Percentiles rank a stretch among this genome's conserved stretches.
Evolutionary conservation across 2,113 vertebrate species (phyloP).

Genomic region (Atractosteus spatula): DNA sequence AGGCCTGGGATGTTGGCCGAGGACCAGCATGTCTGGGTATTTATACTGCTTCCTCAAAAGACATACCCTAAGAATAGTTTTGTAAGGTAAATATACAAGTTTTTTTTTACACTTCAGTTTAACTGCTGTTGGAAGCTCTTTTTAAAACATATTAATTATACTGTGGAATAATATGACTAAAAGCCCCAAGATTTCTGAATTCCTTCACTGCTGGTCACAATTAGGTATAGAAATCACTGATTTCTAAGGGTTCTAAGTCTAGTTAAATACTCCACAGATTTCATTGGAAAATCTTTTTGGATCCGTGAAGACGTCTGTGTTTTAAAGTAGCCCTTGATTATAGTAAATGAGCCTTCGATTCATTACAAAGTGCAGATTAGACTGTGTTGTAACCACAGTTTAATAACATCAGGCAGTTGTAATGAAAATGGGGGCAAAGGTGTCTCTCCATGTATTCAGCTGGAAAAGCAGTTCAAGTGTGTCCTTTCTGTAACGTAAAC

Average conservation of each 20-base stretch:
- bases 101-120: not conserved
- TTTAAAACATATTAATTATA: too few species aligned
- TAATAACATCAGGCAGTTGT: not conserved
- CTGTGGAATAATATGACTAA: too few species aligned
- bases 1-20: not conserved
- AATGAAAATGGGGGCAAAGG: not conserved
- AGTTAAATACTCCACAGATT: too few species aligned
- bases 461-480: not conserved
- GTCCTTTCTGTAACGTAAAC: constrained; percentile 15
- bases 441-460: constrained; percentile 7
- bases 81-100: not conserved
- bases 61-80: not conserved
- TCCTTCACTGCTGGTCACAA: too few species aligned
- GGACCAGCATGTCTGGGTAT: not conserved
- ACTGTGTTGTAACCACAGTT: not conserved
- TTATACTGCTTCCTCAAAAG: not conserved
- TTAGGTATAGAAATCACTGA: too few species aligned
- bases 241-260: too few species aligned
- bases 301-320: too few species aligned
- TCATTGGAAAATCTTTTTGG: too few species aligned
- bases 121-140: too few species aligned
- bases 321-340: too few species aligned
- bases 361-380: not conserved
- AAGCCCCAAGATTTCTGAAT: too few species aligned
- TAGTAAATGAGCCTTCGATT: not conserved